Evolutionary conservation across 2,888 invertebrate species (phyloP), one percentile per base, ranked within the genome.

Genomic region (Drosophila cracens): DNA sequence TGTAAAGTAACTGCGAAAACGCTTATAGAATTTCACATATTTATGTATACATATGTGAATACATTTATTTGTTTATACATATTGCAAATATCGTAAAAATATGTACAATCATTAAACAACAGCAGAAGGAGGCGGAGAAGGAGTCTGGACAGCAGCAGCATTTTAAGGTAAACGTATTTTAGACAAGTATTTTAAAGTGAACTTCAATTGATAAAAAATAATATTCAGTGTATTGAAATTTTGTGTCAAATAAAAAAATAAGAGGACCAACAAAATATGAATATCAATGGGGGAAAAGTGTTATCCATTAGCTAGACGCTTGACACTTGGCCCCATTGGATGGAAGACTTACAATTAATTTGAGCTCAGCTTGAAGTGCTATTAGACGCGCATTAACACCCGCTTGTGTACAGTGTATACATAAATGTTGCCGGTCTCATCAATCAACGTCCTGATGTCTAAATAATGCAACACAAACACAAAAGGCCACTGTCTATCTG

Each of bases 381-480:
- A 83, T 83, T 88, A 85, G 69, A 74, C 70, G 64, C 34, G 57
- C 81, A 88, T 88, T 88, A 88, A 82, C 88, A 77, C 77, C 72
- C 66, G 38, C 38, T 36, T 48, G 62, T 48, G 46, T 43, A 53
- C n/a, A 36, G 6, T 52, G 43, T 25, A 51, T 33, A 27, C 18
- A 34, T 13, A 38, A 27, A 63, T 43, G 29, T 64, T 59, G 36
- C 33, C n/a, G 21, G 59, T 49, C 40, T 75, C 82, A 86, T 86
- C 85, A 86, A 86, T 86, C 85, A 86, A 84, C 60, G 78, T 85
- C 88, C 72, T 89, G 90, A 86, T 86, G 88, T 86, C 85, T 89
- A 89, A 85, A 89, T 85, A 89, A 85, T 67, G 63, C 86, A 76
- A 81, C 71, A 74, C 74, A 64, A 40, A 51, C 40, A 71, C 61